Evolutionary conservation across 2,113 vertebrate species (phyloP).

Genomic region (Menidia beryllina): DNA sequence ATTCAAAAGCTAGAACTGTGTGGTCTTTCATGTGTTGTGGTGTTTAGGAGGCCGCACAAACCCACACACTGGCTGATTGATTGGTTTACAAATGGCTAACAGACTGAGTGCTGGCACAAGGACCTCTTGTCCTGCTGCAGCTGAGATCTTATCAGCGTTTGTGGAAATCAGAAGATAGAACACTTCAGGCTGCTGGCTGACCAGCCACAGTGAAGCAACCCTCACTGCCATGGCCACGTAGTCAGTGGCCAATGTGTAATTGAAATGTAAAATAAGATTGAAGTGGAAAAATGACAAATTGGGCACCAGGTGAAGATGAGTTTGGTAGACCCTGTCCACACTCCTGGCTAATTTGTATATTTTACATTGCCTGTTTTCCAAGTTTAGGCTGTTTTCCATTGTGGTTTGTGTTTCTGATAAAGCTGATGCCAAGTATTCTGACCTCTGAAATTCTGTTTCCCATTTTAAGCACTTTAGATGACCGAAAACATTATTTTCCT

Average conservation of each 20-base stretch:
- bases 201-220: slow-evolving; percentile 45
- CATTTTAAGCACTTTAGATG: too few species aligned
- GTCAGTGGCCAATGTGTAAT: slow-evolving; percentile 60
- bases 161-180: slow-evolving; percentile 80
- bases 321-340: slow-evolving; percentile 54
- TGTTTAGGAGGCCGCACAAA: slow-evolving; percentile 32
- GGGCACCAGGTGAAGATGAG: slow-evolving; percentile 54
- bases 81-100: slow-evolving; percentile 45
- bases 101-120: slow-evolving; percentile 53
- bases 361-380: slow-evolving; percentile 20
- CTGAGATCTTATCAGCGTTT: slow-evolving; percentile 76
- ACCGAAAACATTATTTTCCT: too few species aligned
- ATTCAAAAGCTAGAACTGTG: slow-evolving; percentile 24
- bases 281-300: slow-evolving; percentile 58
- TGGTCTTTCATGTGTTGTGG: slow-evolving; percentile 13
- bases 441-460: too few species aligned
- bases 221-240: slow-evolving; percentile 37
- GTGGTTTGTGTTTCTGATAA: slow-evolving; percentile 27
- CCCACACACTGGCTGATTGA: slow-evolving; percentile 30
- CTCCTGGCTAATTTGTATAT: slow-evolving; percentile 25
- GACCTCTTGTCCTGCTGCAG: slow-evolving; percentile 60
- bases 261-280: slow-evolving; percentile 66
- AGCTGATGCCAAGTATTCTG: background rate
- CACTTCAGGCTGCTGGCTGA: slow-evolving; percentile 69
- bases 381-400: slow-evolving; percentile 44